Base-by-base conservation (phyloP, 2,113 vertebrate species). In the Romanogobio albipinnatus region DNA sequence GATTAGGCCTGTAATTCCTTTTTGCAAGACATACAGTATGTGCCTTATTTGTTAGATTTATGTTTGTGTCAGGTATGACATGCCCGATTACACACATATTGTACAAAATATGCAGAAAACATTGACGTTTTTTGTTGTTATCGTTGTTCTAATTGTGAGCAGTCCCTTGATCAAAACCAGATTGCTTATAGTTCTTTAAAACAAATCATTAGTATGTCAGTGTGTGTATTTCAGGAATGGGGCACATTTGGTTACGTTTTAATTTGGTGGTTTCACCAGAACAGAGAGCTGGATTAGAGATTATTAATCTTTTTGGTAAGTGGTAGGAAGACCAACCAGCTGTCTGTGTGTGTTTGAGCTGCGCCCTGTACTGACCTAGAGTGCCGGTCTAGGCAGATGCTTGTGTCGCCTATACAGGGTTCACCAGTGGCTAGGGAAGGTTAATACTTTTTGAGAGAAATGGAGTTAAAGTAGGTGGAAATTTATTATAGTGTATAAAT, bases 241-340 rank as follows among this genome's bases (percentile, higher is more conserved):
- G 17, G 33, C 33, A 70, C 9, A 15, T 73, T 73, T 73, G 39
- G 39, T 45, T 73, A 13, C 39, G 3, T 73, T 14, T 73, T 73
- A 47, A 47, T 73, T 47, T 47, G n/a, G 2, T 1, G 0, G 43
- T 47, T 62, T 73, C 11, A 14, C 70, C 45, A 14, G 11, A 73
- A 47, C 1, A 22, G 4, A 61, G 4, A 61, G 62, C 62, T 66
- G 59, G 59, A 62, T 62, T 62, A 62, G 59, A 26, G 59, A 62
- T 24, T 11, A n/a, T 6, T 47, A 73, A 73, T 24, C 70, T 73
- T 73, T 73, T 73, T 24, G 70, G 22, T 70, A 8, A 73, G 70
- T 47, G 68, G 68, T 68, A 36, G 19, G 68, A 22, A 22, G 39
- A 45, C 19, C 22, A 71, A 13, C 19, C 39, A 71, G 68, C 39